phyloP scores from a whole-genome alignment of 2,797 vertebrate species.

The Cryptoprocta ferox region DNA sequence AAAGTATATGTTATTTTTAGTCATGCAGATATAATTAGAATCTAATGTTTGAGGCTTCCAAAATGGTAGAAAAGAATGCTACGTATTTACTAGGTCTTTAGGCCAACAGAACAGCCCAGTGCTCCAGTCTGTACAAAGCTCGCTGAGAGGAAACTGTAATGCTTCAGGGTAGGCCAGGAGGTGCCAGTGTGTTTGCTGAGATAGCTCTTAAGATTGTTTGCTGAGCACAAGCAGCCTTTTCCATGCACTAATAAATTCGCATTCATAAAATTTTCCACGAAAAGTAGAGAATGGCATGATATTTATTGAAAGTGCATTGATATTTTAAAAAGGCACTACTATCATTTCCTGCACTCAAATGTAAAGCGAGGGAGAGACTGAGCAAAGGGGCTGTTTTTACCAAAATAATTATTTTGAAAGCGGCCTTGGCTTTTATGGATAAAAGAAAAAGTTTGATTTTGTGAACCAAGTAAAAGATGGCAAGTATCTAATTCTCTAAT shows the following conservation, averaged over 20 bases:
- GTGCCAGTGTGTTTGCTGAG: neutral
- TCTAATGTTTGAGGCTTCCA: neutral
- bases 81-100: neutral
- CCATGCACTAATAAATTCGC: neutral
- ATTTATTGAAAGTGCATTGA: neutral
- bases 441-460: neutral
- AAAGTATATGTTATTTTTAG: conserved; percentile 28
- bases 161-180: neutral
- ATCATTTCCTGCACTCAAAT: neutral
- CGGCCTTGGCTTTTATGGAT: neutral
- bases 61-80: neutral
- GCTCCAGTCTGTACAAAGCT: neutral
- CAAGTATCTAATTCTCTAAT: neutral
- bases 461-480: neutral
- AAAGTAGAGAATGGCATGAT: neutral
- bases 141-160: neutral
- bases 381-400: conserved; percentile 30
- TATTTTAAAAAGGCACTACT: neutral
- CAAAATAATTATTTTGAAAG: conserved; percentile 29
- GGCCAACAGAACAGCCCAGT: neutral
- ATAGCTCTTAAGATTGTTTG: conserved; percentile 20
- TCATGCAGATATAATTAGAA: neutral
- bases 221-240: conserved; percentile 21
- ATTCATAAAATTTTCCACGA: neutral
- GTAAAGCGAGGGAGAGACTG: neutral